A percentile compares a stretch with the other conserved stretches of the same genome.
phyloP scores from a whole-genome alignment of 2,797 vertebrate genomes.

The Neosilurus hyrtlii region DNA sequence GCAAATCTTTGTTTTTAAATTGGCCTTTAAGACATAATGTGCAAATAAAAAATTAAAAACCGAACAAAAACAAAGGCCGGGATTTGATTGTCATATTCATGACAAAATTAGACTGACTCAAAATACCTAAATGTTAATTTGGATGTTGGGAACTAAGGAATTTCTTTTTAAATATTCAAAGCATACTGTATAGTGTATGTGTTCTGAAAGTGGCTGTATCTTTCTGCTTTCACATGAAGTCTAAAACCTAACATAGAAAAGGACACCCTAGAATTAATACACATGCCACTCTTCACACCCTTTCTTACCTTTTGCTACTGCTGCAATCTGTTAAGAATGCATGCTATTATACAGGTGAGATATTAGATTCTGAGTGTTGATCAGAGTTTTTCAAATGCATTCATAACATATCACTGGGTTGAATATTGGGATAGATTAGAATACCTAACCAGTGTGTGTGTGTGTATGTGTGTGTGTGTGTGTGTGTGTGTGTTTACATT shows the following conservation, averaged over 20 bases:
- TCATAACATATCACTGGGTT: not conserved
- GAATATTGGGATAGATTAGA: not conserved
- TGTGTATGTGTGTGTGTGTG: slow-evolving; percentile 65
- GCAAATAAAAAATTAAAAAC: not conserved
- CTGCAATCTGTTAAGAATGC: slow-evolving; percentile 69
- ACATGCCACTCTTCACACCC: slow-evolving; percentile 66
- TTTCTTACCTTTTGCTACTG: slow-evolving; percentile 76
- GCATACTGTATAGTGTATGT: not conserved
- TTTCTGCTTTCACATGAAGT: slow-evolving; percentile 10
- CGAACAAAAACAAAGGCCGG: not conserved
- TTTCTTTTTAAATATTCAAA: not conserved
- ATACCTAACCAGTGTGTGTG: slow-evolving; percentile 42
- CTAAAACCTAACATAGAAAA: slow-evolving; percentile 33
- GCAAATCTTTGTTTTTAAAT: too few relatives aligned
- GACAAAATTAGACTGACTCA: not conserved
- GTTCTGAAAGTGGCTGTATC: slow-evolving; percentile 31
- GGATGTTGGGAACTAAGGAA: not conserved
- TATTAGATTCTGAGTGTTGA: slow-evolving; percentile 37
- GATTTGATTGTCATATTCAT: too few relatives aligned
- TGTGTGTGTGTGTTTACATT: slow-evolving; percentile 41
- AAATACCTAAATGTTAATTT: not conserved
- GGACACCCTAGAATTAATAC: slow-evolving; percentile 64
- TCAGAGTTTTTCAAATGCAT: slow-evolving; percentile 4
- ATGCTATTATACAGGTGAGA: slow-evolving; percentile 54
- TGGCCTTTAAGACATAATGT: not conserved